Conservation (phyloP, 2,888 invertebrate species). For the Heliconius erato region DNA sequence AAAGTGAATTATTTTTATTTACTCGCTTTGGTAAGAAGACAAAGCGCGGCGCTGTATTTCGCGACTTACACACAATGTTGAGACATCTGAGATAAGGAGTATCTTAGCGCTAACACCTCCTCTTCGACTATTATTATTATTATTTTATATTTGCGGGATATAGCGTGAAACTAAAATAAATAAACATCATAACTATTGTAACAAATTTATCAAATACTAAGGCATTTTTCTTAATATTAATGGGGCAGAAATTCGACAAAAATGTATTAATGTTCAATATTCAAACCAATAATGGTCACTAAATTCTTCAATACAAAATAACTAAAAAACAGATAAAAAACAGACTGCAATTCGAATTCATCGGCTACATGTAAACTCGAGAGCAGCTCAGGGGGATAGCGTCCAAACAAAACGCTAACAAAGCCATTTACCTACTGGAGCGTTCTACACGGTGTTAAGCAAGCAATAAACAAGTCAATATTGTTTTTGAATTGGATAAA, state of each 20-base stretch:
- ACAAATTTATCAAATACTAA: no score
- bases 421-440: conserved; percentile 44
- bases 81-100: no score
- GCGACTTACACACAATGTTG: no score
- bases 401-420: conserved; percentile 44
- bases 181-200: no score
- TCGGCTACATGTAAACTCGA: neutral
- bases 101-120: no score
- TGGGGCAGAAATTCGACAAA: neutral
- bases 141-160: neutral
- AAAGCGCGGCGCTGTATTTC: no score
- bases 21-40: no score
- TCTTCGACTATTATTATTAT: no score
- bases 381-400: conserved; percentile 22
- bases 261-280: neutral
- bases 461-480: conserved; percentile 38
- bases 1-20: no score
- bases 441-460: conserved; percentile 43
- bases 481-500: conserved; percentile 25
- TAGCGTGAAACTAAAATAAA: neutral
- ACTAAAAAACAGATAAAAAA: neutral
- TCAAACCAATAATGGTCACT: neutral
- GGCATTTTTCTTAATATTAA: no score
- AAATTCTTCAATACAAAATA: neutral
- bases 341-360: neutral